These are phyloP conservation scores for Scaptomyza flava DNA, from an alignment of 2,888 invertebrate genomes.

Conservation along the genomic window DNA sequence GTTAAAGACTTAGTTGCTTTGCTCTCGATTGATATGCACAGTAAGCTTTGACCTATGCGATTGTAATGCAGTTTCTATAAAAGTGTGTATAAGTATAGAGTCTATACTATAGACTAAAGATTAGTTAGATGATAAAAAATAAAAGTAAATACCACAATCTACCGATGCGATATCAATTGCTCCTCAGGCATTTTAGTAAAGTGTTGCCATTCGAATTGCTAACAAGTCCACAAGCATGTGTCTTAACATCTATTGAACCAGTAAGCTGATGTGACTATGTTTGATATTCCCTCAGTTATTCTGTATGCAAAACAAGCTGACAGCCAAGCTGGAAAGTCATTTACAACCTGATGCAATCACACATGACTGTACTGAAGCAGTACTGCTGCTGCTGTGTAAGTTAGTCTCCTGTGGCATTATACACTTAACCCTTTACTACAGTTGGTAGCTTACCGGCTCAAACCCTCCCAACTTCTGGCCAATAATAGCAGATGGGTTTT, in stretches of 20 bases:
- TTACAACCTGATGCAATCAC: slow-evolving; percentile 43
- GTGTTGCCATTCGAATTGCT: not conserved
- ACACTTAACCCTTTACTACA: slow-evolving; percentile 39
- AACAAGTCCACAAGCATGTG: not conserved
- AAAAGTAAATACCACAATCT: not conserved
- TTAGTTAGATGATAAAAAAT: not conserved
- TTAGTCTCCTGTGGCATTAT: slow-evolving; percentile 56
- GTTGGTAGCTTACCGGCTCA: not conserved
- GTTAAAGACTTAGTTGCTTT: not conserved
- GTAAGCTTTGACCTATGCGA: no score
- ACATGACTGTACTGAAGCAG: slow-evolving; percentile 16
- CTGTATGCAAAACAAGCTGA: slow-evolving; percentile 56
- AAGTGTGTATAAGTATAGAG: no score
- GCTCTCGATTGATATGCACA: no score
- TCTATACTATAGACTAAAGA: no score
- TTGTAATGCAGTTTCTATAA: no score
- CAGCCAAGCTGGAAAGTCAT: slow-evolving; percentile 47
- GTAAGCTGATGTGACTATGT: not conserved
- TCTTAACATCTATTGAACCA: not conserved
- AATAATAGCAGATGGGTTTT: slow-evolving; percentile 3
- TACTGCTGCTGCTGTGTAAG: not conserved
- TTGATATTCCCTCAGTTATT: slow-evolving; percentile 13
- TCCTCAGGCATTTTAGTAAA: not conserved
- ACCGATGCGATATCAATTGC: not conserved
- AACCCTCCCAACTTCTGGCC: not conserved